Percentiles rank a stretch among this genome's conserved stretches.
These are phyloP conservation scores for Bathynomus jamesi DNA, from an alignment of 1,140 invertebrate species.

Conservation along the genomic window DNA sequence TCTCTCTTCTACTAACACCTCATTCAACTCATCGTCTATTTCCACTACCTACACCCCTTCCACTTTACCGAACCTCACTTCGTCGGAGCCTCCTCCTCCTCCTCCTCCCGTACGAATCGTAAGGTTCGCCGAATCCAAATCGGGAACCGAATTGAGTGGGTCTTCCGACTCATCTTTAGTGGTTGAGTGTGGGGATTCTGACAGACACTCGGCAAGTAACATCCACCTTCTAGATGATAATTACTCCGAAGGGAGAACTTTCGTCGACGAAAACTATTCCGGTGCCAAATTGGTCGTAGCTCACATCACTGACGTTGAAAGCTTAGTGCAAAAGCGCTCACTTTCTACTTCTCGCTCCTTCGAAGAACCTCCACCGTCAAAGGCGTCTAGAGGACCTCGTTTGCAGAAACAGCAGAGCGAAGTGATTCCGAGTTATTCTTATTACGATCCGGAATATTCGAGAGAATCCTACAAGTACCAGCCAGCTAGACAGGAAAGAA, in stretches of 20 bases:
- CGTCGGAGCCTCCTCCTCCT: conserved; percentile 5
- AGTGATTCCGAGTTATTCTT: conserved; percentile 29
- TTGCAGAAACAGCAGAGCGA: conserved; percentile 32
- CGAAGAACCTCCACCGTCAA: conserved; percentile 14
- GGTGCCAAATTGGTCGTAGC: conserved; percentile 28
- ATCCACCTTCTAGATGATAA: background rate
- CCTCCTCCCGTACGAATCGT: conserved; percentile 20
- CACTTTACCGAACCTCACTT: conserved; percentile 7
- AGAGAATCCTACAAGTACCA: background rate
- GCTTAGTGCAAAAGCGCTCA: conserved; percentile 24
- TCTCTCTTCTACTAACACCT: background rate
- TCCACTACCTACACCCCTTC: conserved; percentile 9
- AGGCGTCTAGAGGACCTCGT: background rate
- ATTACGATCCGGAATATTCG: conserved; percentile 20
- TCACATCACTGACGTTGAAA: conserved; percentile 28
- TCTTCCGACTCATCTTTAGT: conserved; percentile 35
- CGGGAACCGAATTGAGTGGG: conserved; percentile 27
- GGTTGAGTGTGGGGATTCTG: conserved; percentile 32
- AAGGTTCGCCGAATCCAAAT: conserved; percentile 26
- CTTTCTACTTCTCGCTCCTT: conserved; percentile 29
- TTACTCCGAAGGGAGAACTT: too few relatives aligned
- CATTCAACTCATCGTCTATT: background rate
- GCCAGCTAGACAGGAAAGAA: background rate
- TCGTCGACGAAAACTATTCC: conserved; percentile 19
- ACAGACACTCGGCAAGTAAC: conserved; percentile 34